Conservation (phyloP, 1,140 invertebrate genomes). For the Bombus soroeensis region DNA sequence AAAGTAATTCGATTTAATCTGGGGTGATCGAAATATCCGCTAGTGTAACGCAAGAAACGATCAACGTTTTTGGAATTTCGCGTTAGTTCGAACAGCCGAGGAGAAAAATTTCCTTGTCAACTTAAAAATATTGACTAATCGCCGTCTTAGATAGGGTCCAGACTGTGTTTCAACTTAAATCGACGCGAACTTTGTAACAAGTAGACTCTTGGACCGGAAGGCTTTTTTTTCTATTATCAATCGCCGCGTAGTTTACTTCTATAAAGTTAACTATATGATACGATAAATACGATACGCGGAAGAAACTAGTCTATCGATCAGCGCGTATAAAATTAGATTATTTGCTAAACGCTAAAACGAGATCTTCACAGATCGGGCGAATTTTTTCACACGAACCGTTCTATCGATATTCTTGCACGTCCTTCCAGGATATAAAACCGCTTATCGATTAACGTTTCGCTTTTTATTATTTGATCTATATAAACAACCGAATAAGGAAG, state of each 20-base stretch:
- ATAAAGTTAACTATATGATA: slow-evolving; percentile 13
- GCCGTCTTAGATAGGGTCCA: slow-evolving; percentile 27
- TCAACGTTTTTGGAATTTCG: neutral
- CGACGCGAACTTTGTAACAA: neutral
- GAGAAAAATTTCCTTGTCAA: neutral
- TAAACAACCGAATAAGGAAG: neutral
- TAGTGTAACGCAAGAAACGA: neutral
- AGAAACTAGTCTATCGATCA: slow-evolving; percentile 25
- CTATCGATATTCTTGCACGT: neutral
- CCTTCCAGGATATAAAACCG: neutral
- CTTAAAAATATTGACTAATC: neutral
- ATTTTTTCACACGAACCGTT: neutral
- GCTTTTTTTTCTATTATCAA: neutral
- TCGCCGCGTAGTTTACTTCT: too few species aligned
- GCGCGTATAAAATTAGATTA: neutral
- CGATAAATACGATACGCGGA: neutral
- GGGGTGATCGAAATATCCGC: neutral
- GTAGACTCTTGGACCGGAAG: neutral
- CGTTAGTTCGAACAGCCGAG: neutral
- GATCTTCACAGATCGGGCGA: neutral
- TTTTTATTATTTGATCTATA: too few species aligned
- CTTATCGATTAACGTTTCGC: neutral
- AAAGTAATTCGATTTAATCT: slow-evolving; percentile 4
- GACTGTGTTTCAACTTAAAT: slow-evolving; percentile 4
- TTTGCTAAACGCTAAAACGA: neutral